Conservation (phyloP, 2,113 vertebrate genomes). For the Oreotragus oreotragus region DNA sequence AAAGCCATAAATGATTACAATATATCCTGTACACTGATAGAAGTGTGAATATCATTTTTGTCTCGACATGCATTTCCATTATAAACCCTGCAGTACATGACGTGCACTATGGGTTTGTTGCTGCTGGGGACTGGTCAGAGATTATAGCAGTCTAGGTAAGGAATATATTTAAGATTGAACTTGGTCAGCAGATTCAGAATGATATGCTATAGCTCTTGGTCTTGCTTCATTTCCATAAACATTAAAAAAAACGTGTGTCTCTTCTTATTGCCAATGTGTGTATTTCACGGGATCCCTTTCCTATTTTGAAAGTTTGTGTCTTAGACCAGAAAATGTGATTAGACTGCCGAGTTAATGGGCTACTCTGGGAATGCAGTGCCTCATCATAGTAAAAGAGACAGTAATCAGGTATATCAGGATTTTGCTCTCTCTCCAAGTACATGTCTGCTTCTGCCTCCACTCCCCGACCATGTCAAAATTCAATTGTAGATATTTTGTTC, state of each 20-base stretch:
- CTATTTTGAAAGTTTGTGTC: conserved; percentile 7
- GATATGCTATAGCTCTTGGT: conserved; percentile 8
- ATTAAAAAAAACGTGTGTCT: background rate
- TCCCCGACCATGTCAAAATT: background rate
- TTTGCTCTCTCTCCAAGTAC: background rate
- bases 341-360: background rate
- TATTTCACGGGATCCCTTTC: background rate
- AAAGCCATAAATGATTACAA: conserved; percentile 12
- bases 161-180: background rate
- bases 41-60: background rate
- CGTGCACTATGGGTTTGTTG: background rate
- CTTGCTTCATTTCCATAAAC: conserved; percentile 39
- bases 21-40: background rate
- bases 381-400: background rate
- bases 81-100: background rate
- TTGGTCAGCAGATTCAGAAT: conserved; percentile 5
- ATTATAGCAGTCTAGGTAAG: background rate
- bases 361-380: background rate
- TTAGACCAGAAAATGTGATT: conserved; percentile 39
- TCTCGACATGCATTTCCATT: background rate
- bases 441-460: background rate
- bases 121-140: background rate
- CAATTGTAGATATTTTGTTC: background rate
- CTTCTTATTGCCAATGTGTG: background rate
- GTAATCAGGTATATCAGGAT: background rate